Conservation (phyloP, 2,888 invertebrate genomes). For the Vesta saturnalis region DNA sequence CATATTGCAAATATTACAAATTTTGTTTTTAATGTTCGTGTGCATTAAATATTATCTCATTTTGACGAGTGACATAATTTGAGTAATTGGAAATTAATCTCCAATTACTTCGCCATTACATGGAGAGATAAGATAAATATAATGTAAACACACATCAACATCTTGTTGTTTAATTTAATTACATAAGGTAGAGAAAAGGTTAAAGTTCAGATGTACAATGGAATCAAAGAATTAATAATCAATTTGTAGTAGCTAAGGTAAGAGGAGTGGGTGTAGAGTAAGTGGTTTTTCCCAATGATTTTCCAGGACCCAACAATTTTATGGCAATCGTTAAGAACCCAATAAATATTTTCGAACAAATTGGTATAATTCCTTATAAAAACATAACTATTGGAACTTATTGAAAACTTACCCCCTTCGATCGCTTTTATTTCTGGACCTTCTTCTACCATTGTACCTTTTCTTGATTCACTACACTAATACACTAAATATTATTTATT, state of each 20-base stretch:
- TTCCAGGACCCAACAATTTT: background rate
- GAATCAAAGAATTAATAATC: constrained; percentile 1
- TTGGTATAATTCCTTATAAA: constrained; percentile 6
- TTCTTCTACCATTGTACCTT: constrained; percentile 64
- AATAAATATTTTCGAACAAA: too few relatives aligned
- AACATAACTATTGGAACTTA: too few relatives aligned
- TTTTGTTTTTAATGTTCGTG: too few relatives aligned
- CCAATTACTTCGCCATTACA: constrained; percentile 4
- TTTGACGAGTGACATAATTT: background rate
- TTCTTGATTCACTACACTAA: constrained; percentile 34
- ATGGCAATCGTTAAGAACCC: background rate
- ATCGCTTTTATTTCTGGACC: constrained; percentile 70
- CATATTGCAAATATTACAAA: too few relatives aligned
- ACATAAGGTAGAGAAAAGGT: constrained; percentile 5
- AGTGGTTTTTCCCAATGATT: background rate
- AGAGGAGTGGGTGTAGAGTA: background rate
- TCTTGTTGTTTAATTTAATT: too few relatives aligned
- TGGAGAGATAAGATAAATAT: background rate
- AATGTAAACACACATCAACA: too few relatives aligned
- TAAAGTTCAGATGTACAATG: background rate
- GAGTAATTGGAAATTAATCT: background rate
- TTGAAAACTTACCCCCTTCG: constrained; percentile 60
- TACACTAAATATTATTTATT: too few relatives aligned
- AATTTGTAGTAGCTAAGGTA: background rate
- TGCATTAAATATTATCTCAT: too few relatives aligned